These are phyloP conservation scores for Aurelia sp. DNA, from an alignment of 30 jellyfish, hydroid and myxozoan species.

Conservation along the genomic window DNA sequence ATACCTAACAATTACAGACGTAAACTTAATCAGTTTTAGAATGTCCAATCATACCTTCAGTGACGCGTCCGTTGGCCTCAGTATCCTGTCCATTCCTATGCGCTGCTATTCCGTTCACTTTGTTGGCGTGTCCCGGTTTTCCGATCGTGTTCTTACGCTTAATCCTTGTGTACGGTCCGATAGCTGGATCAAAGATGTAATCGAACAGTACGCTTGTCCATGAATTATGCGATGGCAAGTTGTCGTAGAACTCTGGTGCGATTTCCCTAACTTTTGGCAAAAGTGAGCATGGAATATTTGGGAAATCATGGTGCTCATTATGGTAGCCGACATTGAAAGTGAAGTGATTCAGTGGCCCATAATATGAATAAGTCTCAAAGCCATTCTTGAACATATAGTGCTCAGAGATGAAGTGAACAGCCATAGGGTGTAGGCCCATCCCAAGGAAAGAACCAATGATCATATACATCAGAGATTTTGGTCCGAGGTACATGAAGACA, in stretches of 20 bases:
- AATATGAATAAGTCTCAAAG: slow-evolving; percentile 91
- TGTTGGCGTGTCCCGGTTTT: slow-evolving; percentile 5
- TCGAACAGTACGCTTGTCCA: slow-evolving; percentile 89
- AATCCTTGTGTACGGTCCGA: slow-evolving; percentile 90
- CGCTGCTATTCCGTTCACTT: not conserved
- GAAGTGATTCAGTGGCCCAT: slow-evolving; percentile 83
- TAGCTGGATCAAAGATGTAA: slow-evolving; percentile 84
- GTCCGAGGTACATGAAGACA: slow-evolving; percentile 75
- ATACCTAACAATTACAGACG: too few relatives aligned
- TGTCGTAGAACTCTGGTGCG: slow-evolving; percentile 92
- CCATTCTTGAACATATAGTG: slow-evolving; percentile 95
- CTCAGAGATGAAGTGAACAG: slow-evolving; percentile 97
- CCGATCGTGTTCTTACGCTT: slow-evolving; percentile 77
- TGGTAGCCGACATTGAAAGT: slow-evolving; percentile 98
- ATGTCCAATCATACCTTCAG: slow-evolving; percentile 7
- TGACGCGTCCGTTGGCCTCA: too few relatives aligned
- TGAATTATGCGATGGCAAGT: slow-evolving; percentile 91
- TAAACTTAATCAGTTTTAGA: not conserved
- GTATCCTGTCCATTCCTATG: slow-evolving; percentile 6
- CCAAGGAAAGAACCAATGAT: slow-evolving; percentile 93
- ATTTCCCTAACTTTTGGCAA: slow-evolving; percentile 95
- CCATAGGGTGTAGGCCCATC: slow-evolving; percentile 98
- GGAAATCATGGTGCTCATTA: slow-evolving; percentile 98
- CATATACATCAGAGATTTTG: slow-evolving; percentile 84
- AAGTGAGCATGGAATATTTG: slow-evolving; percentile 94